Conservation (phyloP, 2,797 vertebrate species). For the Tarsius wallacei region DNA sequence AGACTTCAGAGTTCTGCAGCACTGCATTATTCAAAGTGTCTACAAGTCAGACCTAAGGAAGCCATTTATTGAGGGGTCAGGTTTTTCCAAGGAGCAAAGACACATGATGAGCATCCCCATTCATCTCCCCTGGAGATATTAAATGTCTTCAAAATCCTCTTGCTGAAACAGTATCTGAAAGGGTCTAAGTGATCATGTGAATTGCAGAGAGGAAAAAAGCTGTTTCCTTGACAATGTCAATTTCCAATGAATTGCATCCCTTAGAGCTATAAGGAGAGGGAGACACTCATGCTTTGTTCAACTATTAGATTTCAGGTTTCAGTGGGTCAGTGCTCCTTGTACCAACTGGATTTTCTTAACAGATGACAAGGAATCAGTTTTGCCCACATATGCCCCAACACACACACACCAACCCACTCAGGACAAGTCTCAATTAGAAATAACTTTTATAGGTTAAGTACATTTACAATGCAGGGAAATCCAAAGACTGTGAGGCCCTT, state of each 20-base stretch:
- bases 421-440: constrained; percentile 40
- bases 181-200: constrained; percentile 76
- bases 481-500: neutral
- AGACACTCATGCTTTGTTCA: neutral
- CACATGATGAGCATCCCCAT: constrained; percentile 25
- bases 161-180: constrained; percentile 77
- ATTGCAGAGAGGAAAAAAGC: constrained; percentile 67
- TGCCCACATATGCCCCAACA: neutral
- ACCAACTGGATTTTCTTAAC: neutral
- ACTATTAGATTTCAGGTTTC: constrained; percentile 41
- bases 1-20: neutral
- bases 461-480: constrained; percentile 46
- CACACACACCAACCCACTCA: neutral
- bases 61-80: constrained; percentile 49
- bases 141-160: constrained; percentile 80
- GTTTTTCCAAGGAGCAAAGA: constrained; percentile 79
- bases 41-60: constrained; percentile 78
- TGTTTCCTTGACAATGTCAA: constrained; percentile 44
- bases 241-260: constrained; percentile 66
- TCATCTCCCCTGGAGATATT: constrained; percentile 69
- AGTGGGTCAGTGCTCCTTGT: neutral
- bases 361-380: neutral
- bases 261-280: neutral
- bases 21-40: constrained; percentile 54
- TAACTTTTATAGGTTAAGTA: constrained; percentile 61